Conservation (phyloP, 2,113 vertebrate species). For the Hiodon alosoides region DNA sequence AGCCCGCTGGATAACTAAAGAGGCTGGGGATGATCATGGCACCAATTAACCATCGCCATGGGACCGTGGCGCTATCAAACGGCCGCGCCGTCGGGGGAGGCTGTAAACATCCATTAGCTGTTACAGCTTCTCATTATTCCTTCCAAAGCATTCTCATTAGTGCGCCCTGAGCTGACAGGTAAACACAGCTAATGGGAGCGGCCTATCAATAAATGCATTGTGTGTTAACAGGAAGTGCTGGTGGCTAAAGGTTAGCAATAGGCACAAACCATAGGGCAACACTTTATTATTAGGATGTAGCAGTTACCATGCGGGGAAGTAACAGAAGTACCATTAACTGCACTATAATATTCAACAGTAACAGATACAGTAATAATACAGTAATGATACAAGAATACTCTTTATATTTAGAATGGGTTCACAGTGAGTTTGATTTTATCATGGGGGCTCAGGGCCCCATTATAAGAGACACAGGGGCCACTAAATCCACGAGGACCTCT, state of each 20-base stretch:
- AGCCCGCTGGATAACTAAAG: slow-evolving; percentile 55
- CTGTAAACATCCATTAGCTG: slow-evolving; percentile 87
- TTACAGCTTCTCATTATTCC: slow-evolving; percentile 85
- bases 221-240: slow-evolving; percentile 3
- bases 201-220: slow-evolving; percentile 78
- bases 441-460: slow-evolving; percentile 39
- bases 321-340: too few relatives aligned
- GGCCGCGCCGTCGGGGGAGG: slow-evolving; percentile 52
- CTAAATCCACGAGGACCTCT: slow-evolving; percentile 53
- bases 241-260: slow-evolving; percentile 49
- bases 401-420: slow-evolving; percentile 70
- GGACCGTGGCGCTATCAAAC: slow-evolving; percentile 51
- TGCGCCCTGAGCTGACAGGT: slow-evolving; percentile 79
- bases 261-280: slow-evolving; percentile 40
- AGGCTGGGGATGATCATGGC: slow-evolving; percentile 49
- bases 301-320: neutral
- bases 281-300: slow-evolving; percentile 41
- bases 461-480: slow-evolving; percentile 43
- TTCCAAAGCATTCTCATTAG: slow-evolving; percentile 88
- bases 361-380: too few relatives aligned
- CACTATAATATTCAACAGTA: too few relatives aligned
- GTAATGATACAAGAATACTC: slow-evolving; percentile 44
- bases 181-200: slow-evolving; percentile 85
- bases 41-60: slow-evolving; percentile 66
- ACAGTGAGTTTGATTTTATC: slow-evolving; percentile 69